A percentile compares a stretch with the other conserved stretches of the same genome.
Evolutionary conservation across 2,113 vertebrate species (phyloP).

Genomic region (Nannospalax galili): DNA sequence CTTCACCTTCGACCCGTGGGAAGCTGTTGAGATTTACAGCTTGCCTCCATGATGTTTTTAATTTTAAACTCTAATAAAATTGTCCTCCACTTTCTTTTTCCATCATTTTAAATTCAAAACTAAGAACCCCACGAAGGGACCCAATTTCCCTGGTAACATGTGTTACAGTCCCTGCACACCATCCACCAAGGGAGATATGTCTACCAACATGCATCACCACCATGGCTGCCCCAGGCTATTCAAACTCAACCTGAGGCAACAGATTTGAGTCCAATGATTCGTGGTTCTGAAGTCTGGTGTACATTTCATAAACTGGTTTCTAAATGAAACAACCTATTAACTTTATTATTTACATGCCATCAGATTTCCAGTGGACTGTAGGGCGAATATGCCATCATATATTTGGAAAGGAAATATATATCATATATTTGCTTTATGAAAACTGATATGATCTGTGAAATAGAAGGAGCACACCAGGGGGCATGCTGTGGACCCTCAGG

Average conservation of each 20-base stretch:
- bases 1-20: no score
- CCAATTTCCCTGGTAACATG: no score
- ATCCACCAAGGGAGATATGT: background rate
- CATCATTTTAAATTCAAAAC: no score
- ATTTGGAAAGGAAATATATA: background rate
- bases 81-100: no score
- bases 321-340: no score
- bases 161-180: no score
- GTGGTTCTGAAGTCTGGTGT: background rate
- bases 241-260: background rate
- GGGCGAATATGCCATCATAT: background rate
- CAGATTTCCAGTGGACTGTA: background rate
- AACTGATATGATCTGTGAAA: background rate
- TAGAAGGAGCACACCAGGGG: background rate
- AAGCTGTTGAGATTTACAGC: no score
- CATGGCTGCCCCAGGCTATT: background rate
- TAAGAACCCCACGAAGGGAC: no score
- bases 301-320: background rate
- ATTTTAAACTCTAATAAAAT: no score
- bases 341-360: background rate
- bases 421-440: background rate
- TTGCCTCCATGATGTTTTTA: no score
- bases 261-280: no score
- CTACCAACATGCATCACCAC: background rate
- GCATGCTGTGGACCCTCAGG: background rate